Percentiles rank a stretch among this genome's conserved stretches.
phyloP scores from a whole-genome alignment of 2,113 vertebrate species.

The Tyto alba region DNA sequence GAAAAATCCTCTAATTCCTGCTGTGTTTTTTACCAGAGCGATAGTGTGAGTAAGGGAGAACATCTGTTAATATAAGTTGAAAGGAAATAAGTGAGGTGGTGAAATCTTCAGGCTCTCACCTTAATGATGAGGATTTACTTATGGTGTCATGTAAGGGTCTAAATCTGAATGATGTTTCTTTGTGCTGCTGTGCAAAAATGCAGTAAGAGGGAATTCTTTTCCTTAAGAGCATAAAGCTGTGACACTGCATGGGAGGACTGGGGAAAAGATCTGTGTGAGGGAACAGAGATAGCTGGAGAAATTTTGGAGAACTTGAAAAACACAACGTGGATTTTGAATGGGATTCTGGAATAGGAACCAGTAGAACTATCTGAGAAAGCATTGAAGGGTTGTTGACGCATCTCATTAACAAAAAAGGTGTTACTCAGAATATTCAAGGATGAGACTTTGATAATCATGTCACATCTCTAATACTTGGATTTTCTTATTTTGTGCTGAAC shows the following conservation, averaged over 20 bases:
- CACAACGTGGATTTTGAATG: neutral
- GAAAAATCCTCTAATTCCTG: neutral
- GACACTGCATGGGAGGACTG: neutral
- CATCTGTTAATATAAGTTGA: neutral
- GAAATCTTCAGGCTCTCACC: neutral
- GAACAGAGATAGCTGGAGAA: neutral
- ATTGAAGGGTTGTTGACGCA: neutral
- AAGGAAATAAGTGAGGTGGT: neutral
- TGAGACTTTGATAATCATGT: neutral
- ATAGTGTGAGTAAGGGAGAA: neutral
- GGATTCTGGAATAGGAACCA: neutral
- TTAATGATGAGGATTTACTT: neutral
- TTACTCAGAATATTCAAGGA: neutral
- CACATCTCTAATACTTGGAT: neutral
- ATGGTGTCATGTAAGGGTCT: neutral
- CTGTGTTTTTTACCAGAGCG: neutral
- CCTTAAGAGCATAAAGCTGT: neutral
- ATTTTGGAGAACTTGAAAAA: neutral
- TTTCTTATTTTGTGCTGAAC: neutral
- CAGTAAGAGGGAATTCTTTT: neutral
- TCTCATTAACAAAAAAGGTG: neutral
- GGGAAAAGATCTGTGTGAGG: neutral
- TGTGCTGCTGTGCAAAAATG: neutral
- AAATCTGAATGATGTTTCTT: neutral
- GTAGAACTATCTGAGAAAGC: neutral